Percentiles rank a stretch among this genome's conserved stretches.
phyloP scores from a whole-genome alignment of 2,113 vertebrate species.

The Ailurus styani region DNA sequence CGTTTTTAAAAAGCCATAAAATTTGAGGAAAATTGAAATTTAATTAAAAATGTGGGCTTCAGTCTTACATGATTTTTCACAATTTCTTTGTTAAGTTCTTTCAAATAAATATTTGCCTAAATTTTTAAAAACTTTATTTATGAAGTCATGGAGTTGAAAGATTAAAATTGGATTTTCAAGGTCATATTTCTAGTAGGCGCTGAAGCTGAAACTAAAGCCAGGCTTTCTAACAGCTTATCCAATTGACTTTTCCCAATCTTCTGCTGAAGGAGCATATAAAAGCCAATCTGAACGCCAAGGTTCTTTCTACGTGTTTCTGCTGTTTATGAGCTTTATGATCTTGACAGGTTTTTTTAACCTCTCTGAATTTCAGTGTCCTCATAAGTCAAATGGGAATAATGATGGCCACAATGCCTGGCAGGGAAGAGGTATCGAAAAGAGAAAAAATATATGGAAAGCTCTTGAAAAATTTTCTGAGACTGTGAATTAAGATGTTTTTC shows the following conservation, averaged over 20 bases:
- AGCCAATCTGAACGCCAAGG: neutral
- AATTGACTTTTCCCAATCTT: neutral
- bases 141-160: neutral
- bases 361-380: neutral
- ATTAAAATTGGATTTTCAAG: neutral
- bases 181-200: neutral
- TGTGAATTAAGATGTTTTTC: neutral
- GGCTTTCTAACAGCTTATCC: neutral
- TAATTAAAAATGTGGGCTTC: conserved; percentile 10
- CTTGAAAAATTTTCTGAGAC: neutral
- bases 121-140: neutral
- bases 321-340: neutral
- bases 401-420: neutral
- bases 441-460: neutral
- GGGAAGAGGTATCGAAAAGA: neutral
- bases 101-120: neutral
- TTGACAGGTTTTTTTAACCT: conserved; percentile 5
- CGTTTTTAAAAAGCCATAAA: neutral
- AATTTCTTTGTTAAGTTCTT: neutral
- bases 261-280: neutral
- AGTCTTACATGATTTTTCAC: neutral
- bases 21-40: neutral
- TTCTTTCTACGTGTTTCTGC: neutral
- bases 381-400: neutral
- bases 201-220: neutral